Percentiles rank a stretch among this genome's conserved stretches.
These are phyloP conservation scores for Cephalotes varians DNA, from an alignment of 2,888 invertebrate species.

Conservation along the genomic window DNA sequence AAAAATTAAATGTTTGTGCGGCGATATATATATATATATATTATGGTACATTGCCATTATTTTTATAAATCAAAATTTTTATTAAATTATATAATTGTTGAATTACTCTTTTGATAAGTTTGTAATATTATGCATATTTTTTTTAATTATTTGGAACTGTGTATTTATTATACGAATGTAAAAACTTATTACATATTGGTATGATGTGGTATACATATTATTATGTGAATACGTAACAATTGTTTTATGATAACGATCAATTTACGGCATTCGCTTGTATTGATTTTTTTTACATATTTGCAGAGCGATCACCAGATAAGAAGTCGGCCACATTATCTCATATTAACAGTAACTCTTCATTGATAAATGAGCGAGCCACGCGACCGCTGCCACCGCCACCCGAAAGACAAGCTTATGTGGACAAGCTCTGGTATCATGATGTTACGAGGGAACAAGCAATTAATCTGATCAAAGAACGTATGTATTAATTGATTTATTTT, in stretches of 20 bases:
- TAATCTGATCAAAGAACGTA: slow-evolving; percentile 81
- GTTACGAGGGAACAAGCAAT: slow-evolving; percentile 81
- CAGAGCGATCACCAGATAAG: slow-evolving; percentile 83
- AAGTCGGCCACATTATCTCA: slow-evolving; percentile 81
- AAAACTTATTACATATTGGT: not conserved
- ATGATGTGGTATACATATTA: too few relatives aligned
- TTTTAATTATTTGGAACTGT: not conserved
- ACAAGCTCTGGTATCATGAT: slow-evolving; percentile 83
- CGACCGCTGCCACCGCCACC: slow-evolving; percentile 83
- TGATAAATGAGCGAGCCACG: slow-evolving; percentile 79
- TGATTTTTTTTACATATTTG: slow-evolving; percentile 48
- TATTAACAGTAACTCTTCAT: slow-evolving; percentile 77
- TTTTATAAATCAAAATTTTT: slow-evolving; percentile 5
- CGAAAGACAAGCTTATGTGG: slow-evolving; percentile 77
- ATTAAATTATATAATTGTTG: not conserved
- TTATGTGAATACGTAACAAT: not conserved
- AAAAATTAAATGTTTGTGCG: too few relatives aligned
- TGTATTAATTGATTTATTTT: slow-evolving; percentile 56
- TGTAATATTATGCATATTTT: slow-evolving; percentile 17
- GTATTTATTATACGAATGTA: slow-evolving; percentile 4
- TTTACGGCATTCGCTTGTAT: not conserved
- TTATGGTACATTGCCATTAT: not conserved
- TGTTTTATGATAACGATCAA: slow-evolving; percentile 3
- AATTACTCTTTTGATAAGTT: slow-evolving; percentile 2
- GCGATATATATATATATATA: too few relatives aligned